phyloP scores from a whole-genome alignment of 1,140 invertebrate genomes.

The Bathynomus jamesi region DNA sequence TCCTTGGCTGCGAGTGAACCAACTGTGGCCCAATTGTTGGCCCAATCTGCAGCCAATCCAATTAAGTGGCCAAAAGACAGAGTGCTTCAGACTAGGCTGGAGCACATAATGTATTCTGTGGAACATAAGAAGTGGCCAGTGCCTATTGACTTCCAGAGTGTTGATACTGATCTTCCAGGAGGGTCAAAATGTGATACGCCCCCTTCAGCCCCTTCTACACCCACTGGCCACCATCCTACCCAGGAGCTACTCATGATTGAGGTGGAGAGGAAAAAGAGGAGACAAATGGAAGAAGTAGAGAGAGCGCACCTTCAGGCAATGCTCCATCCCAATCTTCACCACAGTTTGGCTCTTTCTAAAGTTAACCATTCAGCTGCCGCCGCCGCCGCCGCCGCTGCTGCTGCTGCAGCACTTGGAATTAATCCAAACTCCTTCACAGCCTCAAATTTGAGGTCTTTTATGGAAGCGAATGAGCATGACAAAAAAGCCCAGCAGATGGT shows the following conservation, averaged over 20 bases:
- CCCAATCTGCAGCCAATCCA: slow-evolving; percentile 38
- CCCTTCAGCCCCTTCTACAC: neutral
- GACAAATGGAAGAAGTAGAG: slow-evolving; percentile 18
- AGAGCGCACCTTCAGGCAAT: slow-evolving; percentile 28
- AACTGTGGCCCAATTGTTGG: slow-evolving; percentile 38
- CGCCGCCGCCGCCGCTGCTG: slow-evolving; percentile 14
- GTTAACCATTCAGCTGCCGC: slow-evolving; percentile 9
- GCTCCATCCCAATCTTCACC: slow-evolving; percentile 33
- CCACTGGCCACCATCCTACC: slow-evolving; percentile 6
- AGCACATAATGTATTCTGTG: slow-evolving; percentile 38
- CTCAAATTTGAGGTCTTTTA: slow-evolving; percentile 21
- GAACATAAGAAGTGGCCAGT: slow-evolving; percentile 36
- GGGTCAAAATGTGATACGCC: neutral
- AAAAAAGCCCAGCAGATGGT: slow-evolving; percentile 2
- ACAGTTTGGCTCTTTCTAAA: slow-evolving; percentile 27
- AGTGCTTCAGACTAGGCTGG: slow-evolving; percentile 33
- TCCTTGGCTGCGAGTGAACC: slow-evolving; percentile 33
- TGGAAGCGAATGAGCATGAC: slow-evolving; percentile 23
- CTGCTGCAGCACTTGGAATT: slow-evolving; percentile 4
- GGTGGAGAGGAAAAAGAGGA: slow-evolving; percentile 16
- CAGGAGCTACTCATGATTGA: slow-evolving; percentile 13
- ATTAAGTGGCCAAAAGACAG: slow-evolving; percentile 39
- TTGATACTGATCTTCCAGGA: slow-evolving; percentile 20
- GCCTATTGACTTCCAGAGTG: slow-evolving; percentile 26
- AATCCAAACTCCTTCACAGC: neutral